Base-by-base conservation (phyloP, 1,140 invertebrate species). In the Chrysopa pallens region DNA sequence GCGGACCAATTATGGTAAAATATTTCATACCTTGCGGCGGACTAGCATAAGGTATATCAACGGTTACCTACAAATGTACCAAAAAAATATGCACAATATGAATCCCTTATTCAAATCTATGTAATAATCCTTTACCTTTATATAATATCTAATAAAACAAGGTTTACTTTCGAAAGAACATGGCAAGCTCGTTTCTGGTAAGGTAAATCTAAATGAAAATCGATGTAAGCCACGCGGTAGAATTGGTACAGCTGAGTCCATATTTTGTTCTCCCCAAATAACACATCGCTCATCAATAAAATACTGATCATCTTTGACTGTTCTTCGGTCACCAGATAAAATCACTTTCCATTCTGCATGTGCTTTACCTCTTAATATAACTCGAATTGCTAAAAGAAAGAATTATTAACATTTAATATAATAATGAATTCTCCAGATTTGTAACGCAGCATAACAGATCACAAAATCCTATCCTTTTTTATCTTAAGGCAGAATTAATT, bases 1-100 rank as follows among this genome's bases (percentile, higher is more conserved):
- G 79, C 9, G 84, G 83, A 12, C 83, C 84, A 50, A 87, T 82
- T 29, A 87, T 68, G 1, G 83, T 84, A 56, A 88, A 87, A 57
- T 88, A 87, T 56, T 86, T 86, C 63, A 85, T 80, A 2, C 81
- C 81, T 60, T 87, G 83, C 0, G 84, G 84, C 4, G 83, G 80
- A 38, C 81, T 85, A 4, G 81, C 80, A 54, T 85, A 86, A 0
- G 84, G 83, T 51, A 86, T 84, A 55, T 87, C 83, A 28, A 86
- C 70, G 7, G 80, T 80, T 3, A 78, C 69, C 59, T 64, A 42
- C 14, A 49, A 46, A 40, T 8, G 27, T 12, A 40, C 6, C 27
- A 1, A 27, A 40, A 29, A 13, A 8, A 38, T 38, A 38, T 14
- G 2, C 37, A 33, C 3, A n/a, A 33, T 11, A 33, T 4, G n/a